phyloP scores from a whole-genome alignment of 2,797 vertebrate genomes.

The Alcedo quadribrachys region DNA sequence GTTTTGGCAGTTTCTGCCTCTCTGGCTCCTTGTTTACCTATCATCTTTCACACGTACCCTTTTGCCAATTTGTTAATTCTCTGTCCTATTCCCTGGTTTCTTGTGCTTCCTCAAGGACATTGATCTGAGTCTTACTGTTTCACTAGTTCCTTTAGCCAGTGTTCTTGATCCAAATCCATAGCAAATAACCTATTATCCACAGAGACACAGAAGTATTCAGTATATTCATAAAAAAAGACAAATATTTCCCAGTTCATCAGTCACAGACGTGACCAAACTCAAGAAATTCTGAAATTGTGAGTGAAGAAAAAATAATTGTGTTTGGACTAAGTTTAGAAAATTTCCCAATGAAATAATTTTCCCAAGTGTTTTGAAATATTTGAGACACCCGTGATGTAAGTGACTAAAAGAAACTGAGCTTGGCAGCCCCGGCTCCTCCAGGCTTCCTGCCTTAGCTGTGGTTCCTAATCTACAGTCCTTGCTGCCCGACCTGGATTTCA shows the following conservation, averaged over 20 bases:
- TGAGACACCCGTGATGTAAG: conserved; percentile 13
- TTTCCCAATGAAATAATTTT: conserved; percentile 31
- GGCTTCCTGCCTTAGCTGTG: background rate
- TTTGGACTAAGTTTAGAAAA: conserved; percentile 36
- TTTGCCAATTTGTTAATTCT: conserved; percentile 16
- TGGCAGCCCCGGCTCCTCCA: background rate
- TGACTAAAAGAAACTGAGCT: background rate
- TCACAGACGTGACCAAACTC: background rate
- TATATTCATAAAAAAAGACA: conserved; percentile 23
- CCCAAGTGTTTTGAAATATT: conserved; percentile 18
- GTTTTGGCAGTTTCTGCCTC: conserved; percentile 28
- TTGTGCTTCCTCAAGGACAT: conserved; percentile 41
- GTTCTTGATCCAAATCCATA: conserved; percentile 45
- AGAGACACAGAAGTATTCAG: conserved; percentile 23
- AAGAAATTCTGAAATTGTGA: conserved; percentile 44
- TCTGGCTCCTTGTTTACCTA: conserved; percentile 37
- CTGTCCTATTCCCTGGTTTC: conserved; percentile 5
- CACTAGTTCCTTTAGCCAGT: background rate
- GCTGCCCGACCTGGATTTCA: background rate
- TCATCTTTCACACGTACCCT: conserved; percentile 38
- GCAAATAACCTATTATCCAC: conserved; percentile 54
- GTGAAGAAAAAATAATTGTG: conserved; percentile 7
- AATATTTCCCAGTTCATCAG: conserved; percentile 43
- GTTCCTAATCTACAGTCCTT: background rate
- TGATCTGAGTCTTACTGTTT: conserved; percentile 17